A percentile compares a stretch with the other conserved stretches of the same genome.
These are phyloP conservation scores for Aegithalos caudatus DNA, from an alignment of 2,113 vertebrate species.

Conservation along the genomic window DNA sequence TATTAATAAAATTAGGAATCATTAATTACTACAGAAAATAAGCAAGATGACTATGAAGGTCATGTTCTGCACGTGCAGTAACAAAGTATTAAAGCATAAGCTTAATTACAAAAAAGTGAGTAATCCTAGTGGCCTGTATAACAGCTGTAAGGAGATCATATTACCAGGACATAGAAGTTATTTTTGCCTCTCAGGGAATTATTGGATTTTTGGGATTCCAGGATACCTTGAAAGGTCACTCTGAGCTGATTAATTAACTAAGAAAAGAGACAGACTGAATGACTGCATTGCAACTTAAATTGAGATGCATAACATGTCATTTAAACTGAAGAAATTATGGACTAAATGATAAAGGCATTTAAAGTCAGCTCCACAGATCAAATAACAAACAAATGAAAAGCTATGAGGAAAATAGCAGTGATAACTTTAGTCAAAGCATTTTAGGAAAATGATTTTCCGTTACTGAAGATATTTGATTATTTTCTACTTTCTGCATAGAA, in stretches of 20 bases:
- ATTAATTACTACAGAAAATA: neutral
- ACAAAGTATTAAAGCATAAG: neutral
- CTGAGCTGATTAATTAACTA: neutral
- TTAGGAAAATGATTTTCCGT: neutral
- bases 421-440: neutral
- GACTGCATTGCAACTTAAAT: neutral
- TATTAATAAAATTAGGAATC: neutral
- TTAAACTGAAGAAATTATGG: neutral
- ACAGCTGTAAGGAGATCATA: neutral
- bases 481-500: neutral
- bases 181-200: neutral
- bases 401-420: neutral
- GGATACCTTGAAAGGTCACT: neutral
- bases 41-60: neutral
- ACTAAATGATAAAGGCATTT: neutral
- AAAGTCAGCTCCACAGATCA: neutral
- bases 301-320: neutral
- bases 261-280: neutral
- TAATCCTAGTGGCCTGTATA: neutral
- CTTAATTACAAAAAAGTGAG: neutral
- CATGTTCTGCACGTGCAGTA: neutral
- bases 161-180: neutral
- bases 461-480: neutral
- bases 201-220: neutral
- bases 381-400: neutral